phyloP scores from a whole-genome alignment of 2,113 vertebrate species.

The Rhabdomys dilectus region DNA sequence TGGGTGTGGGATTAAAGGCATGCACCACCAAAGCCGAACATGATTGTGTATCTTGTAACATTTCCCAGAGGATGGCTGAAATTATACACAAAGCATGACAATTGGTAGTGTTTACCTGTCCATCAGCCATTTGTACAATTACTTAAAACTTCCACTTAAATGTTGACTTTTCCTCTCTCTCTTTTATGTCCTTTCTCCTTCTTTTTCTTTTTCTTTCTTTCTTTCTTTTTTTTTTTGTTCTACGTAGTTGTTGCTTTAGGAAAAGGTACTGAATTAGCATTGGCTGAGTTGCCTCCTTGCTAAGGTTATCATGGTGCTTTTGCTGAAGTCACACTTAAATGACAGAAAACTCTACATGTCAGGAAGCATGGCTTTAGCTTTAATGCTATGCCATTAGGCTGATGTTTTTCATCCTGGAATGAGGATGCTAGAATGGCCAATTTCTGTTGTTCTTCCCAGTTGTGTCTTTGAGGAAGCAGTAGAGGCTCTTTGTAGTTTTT shows the following conservation, averaged over 20 bases:
- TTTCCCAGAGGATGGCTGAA: background rate
- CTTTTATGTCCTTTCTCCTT: background rate
- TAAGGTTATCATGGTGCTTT: background rate
- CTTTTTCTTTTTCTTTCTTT: no score
- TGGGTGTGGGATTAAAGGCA: background rate
- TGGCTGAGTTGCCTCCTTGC: background rate
- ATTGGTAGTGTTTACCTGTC: background rate
- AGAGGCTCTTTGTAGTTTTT: background rate
- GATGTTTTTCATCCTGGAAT: background rate
- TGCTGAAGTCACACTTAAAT: background rate
- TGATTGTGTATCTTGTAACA: background rate
- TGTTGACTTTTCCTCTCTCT: background rate
- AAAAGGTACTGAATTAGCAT: background rate
- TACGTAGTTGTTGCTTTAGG: background rate
- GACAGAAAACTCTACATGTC: background rate
- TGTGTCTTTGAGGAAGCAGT: background rate
- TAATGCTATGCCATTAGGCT: no score
- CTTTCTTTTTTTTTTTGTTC: background rate
- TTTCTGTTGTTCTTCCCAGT: slow-evolving; percentile 8
- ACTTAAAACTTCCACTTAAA: background rate
- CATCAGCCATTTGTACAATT: background rate
- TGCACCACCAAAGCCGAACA: background rate
- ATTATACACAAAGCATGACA: background rate
- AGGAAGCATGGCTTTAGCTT: background rate
- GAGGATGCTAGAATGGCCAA: background rate